phyloP scores from a whole-genome alignment of 2,797 vertebrate species.

The Mormyrops boulengeri region DNA sequence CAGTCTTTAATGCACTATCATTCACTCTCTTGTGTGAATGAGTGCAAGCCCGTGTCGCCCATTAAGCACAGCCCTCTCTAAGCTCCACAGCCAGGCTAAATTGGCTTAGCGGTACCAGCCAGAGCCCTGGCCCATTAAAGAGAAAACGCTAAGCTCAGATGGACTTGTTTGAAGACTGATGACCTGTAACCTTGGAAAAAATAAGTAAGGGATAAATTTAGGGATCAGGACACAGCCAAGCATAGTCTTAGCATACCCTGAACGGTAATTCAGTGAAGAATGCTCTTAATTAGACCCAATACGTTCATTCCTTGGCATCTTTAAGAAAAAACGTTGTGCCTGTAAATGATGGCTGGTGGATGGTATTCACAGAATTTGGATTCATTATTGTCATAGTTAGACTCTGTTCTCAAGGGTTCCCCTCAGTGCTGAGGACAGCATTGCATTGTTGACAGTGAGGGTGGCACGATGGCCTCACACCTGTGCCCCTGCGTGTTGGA shows the following conservation, averaged over 20 bases:
- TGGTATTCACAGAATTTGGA: conserved; percentile 66
- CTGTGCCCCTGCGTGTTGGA: too few relatives aligned
- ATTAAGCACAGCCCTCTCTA: conserved; percentile 52
- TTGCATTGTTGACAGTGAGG: not conserved
- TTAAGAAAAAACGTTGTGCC: conserved; percentile 59
- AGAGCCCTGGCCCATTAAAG: conserved; percentile 69
- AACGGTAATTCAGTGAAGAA: conserved; percentile 78
- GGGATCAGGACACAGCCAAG: conserved; percentile 69
- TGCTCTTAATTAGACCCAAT: conserved; percentile 71
- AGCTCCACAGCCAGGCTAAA: conserved; percentile 57
- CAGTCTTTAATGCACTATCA: not conserved
- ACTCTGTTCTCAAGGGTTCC: not conserved
- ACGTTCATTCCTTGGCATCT: conserved; percentile 71
- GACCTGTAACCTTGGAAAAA: conserved; percentile 83
- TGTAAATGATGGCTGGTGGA: conserved; percentile 71
- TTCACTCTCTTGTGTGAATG: conserved; percentile 63
- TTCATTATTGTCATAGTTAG: conserved; percentile 43
- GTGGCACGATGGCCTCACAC: too few relatives aligned
- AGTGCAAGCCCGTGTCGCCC: conserved; percentile 60
- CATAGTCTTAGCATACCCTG: conserved; percentile 69
- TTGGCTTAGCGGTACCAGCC: conserved; percentile 81
- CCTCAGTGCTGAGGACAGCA: not conserved
- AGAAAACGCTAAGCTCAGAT: conserved; percentile 78
- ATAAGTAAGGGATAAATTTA: conserved; percentile 75
- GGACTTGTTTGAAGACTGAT: conserved; percentile 68